These are phyloP conservation scores for Acanthurus lineatus DNA, from an alignment of 2,797 vertebrate species.

Conservation along the genomic window DNA sequence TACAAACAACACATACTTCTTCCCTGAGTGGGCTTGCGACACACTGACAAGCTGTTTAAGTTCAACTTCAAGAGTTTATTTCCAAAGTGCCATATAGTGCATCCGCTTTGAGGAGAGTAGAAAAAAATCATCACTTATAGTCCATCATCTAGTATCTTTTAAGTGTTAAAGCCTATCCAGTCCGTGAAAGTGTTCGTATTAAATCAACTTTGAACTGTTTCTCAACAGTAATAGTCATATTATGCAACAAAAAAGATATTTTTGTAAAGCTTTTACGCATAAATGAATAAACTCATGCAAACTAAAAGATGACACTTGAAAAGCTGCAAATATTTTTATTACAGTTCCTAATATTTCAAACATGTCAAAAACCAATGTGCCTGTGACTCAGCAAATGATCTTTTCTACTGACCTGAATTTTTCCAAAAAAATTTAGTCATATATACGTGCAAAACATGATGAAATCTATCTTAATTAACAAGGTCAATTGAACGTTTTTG, in stretches of 20 bases:
- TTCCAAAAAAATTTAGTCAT: not conserved
- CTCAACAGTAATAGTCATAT: not conserved
- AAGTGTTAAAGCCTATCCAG: not conserved
- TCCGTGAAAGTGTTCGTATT: not conserved
- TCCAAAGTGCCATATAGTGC: constrained; percentile 27
- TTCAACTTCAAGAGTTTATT: constrained; percentile 48
- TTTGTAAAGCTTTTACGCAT: not conserved
- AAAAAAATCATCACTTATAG: constrained; percentile 15
- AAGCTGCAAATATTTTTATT: not conserved
- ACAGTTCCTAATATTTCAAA: too few relatives aligned
- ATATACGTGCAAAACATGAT: not conserved
- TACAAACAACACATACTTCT: constrained; percentile 56
- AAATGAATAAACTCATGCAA: not conserved
- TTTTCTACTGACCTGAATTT: not conserved
- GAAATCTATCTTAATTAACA: not conserved
- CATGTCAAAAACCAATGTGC: too few relatives aligned
- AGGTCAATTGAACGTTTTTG: not conserved
- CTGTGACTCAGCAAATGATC: not conserved
- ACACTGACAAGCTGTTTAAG: constrained; percentile 52
- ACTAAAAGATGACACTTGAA: not conserved
- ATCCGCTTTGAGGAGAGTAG: constrained; percentile 15
- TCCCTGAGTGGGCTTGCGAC: constrained; percentile 18
- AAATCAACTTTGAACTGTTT: not conserved
- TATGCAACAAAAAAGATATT: not conserved
- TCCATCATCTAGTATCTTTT: constrained; percentile 11